These are phyloP conservation scores for Branchellion lobata DNA, from an alignment of 2,888 invertebrate genomes.

Conservation along the genomic window DNA sequence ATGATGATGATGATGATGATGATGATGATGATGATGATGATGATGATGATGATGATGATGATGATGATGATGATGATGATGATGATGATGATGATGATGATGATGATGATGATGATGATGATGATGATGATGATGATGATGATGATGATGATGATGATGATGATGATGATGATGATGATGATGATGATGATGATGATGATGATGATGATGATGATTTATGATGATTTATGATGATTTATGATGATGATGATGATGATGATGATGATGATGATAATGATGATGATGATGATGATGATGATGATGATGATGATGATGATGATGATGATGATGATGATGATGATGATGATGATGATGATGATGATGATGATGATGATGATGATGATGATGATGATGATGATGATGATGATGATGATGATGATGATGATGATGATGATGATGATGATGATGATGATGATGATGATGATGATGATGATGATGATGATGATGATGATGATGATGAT, in stretches of 20 bases:
- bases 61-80: constrained; percentile 32
- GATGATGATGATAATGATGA: constrained; percentile 59
- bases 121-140: constrained; percentile 36
- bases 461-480: constrained; percentile 59
- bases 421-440: constrained; percentile 59
- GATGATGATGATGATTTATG: constrained; percentile 73
- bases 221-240: too few relatives aligned
- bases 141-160: constrained; percentile 33
- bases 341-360: constrained; percentile 32
- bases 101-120: constrained; percentile 64
- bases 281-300: constrained; percentile 35
- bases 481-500: constrained; percentile 28
- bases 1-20: constrained; percentile 59
- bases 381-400: constrained; percentile 70
- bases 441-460: constrained; percentile 33
- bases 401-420: constrained; percentile 67
- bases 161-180: constrained; percentile 29
- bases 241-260: constrained; percentile 63
- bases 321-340: constrained; percentile 36
- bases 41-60: constrained; percentile 30
- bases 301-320: constrained; percentile 31
- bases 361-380: constrained; percentile 64
- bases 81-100: constrained; percentile 68
- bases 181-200: constrained; percentile 34
- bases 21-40: constrained; percentile 60